These are phyloP conservation scores for Drosophila anomelani DNA, from an alignment of 2,888 invertebrate species.

Conservation along the genomic window DNA sequence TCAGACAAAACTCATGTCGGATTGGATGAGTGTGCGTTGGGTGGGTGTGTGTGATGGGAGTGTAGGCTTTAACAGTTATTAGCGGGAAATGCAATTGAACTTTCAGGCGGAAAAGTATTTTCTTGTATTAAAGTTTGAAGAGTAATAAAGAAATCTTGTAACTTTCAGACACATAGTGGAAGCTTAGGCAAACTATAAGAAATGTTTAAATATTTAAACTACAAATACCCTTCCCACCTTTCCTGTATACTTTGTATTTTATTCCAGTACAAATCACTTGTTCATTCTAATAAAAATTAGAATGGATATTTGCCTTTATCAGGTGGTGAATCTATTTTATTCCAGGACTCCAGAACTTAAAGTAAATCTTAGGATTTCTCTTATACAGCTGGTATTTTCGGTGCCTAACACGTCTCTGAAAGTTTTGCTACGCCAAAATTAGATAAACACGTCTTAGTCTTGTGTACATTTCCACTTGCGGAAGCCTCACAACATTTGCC, in stretches of 20 bases:
- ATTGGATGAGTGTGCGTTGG: slow-evolving; percentile 44
- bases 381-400: slow-evolving; percentile 39
- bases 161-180: neutral
- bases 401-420: slow-evolving; percentile 29
- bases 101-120: slow-evolving; percentile 3
- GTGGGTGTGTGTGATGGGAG: slow-evolving; percentile 22
- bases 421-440: slow-evolving; percentile 56
- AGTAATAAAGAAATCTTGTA: neutral
- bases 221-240: no score
- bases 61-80: slow-evolving; percentile 66
- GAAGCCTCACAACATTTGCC: slow-evolving; percentile 52
- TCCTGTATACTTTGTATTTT: no score
- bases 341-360: neutral
- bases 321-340: neutral
- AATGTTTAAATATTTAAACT: neutral
- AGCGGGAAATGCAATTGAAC: slow-evolving; percentile 72
- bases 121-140: neutral
- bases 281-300: no score
- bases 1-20: slow-evolving; percentile 41
- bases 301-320: neutral
- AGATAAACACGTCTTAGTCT: slow-evolving; percentile 64
- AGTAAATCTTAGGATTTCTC: slow-evolving; percentile 25
- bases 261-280: no score
- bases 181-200: neutral
- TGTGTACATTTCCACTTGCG: slow-evolving; percentile 48